These are phyloP conservation scores for Cepphus grylle DNA, from an alignment of 2,113 vertebrate genomes.

Conservation along the genomic window DNA sequence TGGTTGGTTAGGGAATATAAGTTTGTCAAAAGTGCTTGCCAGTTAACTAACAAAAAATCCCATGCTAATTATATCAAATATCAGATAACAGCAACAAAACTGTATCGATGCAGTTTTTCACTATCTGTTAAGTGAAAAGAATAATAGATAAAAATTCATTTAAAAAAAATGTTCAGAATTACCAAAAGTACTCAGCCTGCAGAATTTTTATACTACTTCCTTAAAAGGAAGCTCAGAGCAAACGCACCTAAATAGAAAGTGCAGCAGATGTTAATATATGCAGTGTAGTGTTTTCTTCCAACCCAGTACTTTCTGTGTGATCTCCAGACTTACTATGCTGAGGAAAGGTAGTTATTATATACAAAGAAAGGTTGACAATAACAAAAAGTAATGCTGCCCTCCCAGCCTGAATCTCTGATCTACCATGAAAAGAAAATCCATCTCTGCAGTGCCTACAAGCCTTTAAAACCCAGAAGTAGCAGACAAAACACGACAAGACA, in stretches of 20 bases:
- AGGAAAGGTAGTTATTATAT: constrained; percentile 61
- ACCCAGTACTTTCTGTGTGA: not conserved
- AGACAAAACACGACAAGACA: not conserved
- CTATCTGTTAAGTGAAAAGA: not conserved
- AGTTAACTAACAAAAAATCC: constrained; percentile 31
- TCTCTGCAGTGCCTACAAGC: not conserved
- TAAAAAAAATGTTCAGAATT: not conserved
- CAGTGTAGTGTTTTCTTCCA: constrained; percentile 1
- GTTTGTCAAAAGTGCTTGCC: constrained; percentile 36
- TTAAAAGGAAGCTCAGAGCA: constrained; percentile 13
- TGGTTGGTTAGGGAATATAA: constrained; percentile 13
- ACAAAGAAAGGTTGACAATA: constrained; percentile 50
- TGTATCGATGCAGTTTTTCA: not conserved
- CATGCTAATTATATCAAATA: not conserved
- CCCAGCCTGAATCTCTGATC: constrained; percentile 45
- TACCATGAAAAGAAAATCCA: constrained; percentile 34
- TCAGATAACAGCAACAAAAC: constrained; percentile 27
- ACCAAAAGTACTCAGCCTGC: not conserved
- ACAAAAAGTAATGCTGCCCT: constrained; percentile 51
- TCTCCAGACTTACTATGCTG: constrained; percentile 47
- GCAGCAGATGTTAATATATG: not conserved
- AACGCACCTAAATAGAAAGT: not conserved
- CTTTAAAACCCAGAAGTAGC: not conserved
- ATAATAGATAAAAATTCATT: not conserved
- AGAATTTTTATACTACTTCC: constrained; percentile 16